These are phyloP conservation scores for Pholis gunnellus DNA, from an alignment of 2,113 vertebrate species.

Conservation along the genomic window DNA sequence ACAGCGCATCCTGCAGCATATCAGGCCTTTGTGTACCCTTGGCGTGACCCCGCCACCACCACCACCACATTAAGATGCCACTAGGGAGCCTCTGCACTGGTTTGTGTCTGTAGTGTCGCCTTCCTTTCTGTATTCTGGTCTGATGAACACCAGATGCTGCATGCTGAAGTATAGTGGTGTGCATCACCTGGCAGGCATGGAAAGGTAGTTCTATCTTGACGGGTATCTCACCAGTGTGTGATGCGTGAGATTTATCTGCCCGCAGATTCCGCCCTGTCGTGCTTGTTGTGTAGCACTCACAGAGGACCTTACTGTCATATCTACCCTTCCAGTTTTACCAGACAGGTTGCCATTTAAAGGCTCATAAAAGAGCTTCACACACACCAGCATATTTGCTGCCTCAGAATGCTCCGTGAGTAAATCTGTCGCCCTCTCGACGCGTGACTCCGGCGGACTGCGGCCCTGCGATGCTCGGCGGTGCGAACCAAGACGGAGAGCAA, in stretches of 20 bases:
- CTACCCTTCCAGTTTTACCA: neutral
- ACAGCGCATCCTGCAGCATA: constrained; percentile 7
- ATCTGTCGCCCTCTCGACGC: constrained; percentile 13
- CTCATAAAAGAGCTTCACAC: neutral
- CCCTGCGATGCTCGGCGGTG: constrained; percentile 18
- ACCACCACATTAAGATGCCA: constrained; percentile 43
- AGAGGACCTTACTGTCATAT: neutral
- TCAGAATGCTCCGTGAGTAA: neutral
- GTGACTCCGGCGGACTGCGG: constrained; percentile 40
- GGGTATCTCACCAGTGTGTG: neutral
- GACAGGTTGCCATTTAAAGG: neutral
- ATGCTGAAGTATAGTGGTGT: neutral
- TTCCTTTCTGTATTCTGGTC: constrained; percentile 8
- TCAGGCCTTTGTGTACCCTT: constrained; percentile 45
- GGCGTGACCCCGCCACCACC: constrained; percentile 45
- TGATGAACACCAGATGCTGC: neutral
- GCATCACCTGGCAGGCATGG: neutral
- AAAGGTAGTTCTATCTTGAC: neutral
- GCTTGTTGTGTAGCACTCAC: neutral
- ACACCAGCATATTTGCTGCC: neutral
- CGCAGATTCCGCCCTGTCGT: neutral
- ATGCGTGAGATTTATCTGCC: neutral
- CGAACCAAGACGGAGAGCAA: constrained; percentile 11
- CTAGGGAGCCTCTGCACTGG: constrained; percentile 22
- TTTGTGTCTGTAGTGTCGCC: constrained; percentile 11